Evolutionary conservation across 2,888 invertebrate genomes (phyloP).

Genomic region (Drosophila percnosoma): DNA sequence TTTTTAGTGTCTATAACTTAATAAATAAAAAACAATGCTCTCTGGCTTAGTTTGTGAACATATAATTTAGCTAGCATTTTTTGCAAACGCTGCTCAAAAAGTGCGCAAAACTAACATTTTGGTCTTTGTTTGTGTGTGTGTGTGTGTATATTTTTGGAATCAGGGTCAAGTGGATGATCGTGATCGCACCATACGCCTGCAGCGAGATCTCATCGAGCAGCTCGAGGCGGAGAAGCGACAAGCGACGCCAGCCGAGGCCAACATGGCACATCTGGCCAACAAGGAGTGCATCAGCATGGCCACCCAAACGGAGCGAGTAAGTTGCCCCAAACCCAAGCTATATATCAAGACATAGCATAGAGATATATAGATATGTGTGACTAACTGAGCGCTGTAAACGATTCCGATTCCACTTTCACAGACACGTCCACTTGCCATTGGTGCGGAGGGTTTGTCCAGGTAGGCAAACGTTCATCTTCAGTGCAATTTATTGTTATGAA

Average conservation of each 20-base stretch:
- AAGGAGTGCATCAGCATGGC: conserved; percentile 91
- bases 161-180: conserved; percentile 94
- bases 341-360: neutral
- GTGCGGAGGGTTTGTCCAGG: conserved; percentile 85
- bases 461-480: conserved; percentile 73
- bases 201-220: conserved; percentile 91
- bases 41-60: conserved; percentile 70
- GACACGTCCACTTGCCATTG: conserved; percentile 85
- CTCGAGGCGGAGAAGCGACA: conserved; percentile 83
- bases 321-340: conserved; percentile 35
- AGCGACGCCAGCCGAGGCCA: conserved; percentile 25
- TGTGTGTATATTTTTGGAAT: conserved; percentile 11
- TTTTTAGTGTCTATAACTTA: conserved; percentile 35
- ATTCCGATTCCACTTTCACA: conserved; percentile 75
- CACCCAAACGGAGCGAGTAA: conserved; percentile 94
- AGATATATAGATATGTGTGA: conserved; percentile 40
- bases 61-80: conserved; percentile 58
- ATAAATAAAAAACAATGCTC: conserved; percentile 44
- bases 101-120: conserved; percentile 38
- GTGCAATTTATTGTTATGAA: conserved; percentile 22
- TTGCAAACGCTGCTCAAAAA: conserved; percentile 48
- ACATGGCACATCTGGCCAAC: conserved; percentile 47
- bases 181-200: conserved; percentile 91
- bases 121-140: neutral
- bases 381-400: conserved; percentile 66